Evolutionary conservation across 2,113 vertebrate species (phyloP).

Genomic region (Thermophis baileyi): DNA sequence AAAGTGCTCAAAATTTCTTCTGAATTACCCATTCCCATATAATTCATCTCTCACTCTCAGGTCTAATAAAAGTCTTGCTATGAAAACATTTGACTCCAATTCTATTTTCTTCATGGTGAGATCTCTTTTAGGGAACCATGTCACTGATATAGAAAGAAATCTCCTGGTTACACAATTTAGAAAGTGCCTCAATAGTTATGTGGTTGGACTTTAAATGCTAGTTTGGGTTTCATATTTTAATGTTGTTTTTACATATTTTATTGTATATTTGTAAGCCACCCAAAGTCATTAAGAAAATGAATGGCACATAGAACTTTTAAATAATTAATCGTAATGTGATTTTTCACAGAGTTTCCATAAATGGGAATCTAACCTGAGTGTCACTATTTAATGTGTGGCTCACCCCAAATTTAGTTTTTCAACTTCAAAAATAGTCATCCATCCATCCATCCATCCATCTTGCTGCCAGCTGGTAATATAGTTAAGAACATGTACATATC

Average conservation of each 20-base stretch:
- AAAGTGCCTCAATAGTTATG: background rate
- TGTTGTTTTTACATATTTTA: background rate
- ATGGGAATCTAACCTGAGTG: background rate
- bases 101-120: background rate
- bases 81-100: no score
- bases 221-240: background rate
- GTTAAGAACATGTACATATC: background rate
- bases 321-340: background rate
- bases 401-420: background rate
- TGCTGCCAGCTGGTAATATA: background rate
- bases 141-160: background rate
- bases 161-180: background rate
- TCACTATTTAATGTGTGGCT: background rate
- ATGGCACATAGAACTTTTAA: background rate
- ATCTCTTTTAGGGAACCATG: background rate
- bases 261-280: background rate
- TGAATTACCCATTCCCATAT: no score
- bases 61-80: no score
- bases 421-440: background rate
- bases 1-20: no score
- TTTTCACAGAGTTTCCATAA: background rate
- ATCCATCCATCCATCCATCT: no score
- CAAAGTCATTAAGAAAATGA: background rate
- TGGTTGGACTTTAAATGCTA: background rate
- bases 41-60: no score